Base-by-base conservation (phyloP, 1,140 invertebrate genomes). In the Rhopalosiphum maidis region DNA sequence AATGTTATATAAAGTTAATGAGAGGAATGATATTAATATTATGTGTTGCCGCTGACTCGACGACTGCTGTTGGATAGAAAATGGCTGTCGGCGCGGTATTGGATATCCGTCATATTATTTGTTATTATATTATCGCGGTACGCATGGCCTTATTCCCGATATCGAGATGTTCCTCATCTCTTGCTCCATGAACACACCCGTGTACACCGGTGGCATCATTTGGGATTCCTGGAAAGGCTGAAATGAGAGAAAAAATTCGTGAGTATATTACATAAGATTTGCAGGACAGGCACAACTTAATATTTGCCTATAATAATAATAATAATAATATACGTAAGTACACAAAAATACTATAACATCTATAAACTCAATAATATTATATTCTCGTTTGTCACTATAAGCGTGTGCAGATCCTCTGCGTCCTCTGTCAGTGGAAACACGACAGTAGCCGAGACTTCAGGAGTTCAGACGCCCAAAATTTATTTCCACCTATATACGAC, bases 1-100 rank as follows among this genome's bases (percentile, higher is more conserved):
- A 77, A 77, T 77, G 60, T 77, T 77, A 77, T 77, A n/a, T 77
- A 77, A n/a, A 77, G 30, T 77, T 77, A 77, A 77, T 77, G 60
- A 77, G 60, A 77, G 30, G 30, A 77, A 77, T 77, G 60, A 77
- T 77, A 77, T 77, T n/a, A 68, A n/a, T 68, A 68, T 60, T n/a
- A 60, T 77, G 23, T 77, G 9, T n/a, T 77, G 60, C 30, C 60
- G n/a, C 60, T 77, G 30, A 68, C 11, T 68, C 60, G 60, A 77
- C 15, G 30, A 77, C 1, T 77, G 55, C 55, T 60, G 30, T 77
- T n/a, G 30, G 60, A 77, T 77, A n/a, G 60, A 77, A 77, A 77
- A 77, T 18, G 60, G n/a, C 30, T 77, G 60, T 77, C 60, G 30
- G 60, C 30, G 60, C 30, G 30, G 60, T 18, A n/a, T n/a, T 77